Evolutionary conservation across 2,888 invertebrate species (phyloP).

Genomic region (Apamea monoglypha): DNA sequence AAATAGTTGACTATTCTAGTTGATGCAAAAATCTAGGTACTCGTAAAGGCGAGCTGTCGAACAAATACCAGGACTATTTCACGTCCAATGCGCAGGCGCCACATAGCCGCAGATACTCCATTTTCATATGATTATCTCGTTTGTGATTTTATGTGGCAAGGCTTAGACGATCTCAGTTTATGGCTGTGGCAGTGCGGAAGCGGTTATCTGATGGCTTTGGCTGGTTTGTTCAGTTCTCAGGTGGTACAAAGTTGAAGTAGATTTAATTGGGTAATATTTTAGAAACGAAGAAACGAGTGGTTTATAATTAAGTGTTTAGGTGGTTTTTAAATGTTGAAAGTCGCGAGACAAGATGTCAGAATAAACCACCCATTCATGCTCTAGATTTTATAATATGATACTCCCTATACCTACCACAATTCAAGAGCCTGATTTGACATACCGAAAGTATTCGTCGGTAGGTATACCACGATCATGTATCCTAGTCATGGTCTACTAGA

Average conservation of each 20-base stretch:
- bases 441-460: background rate
- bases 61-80: constrained; percentile 46
- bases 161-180: constrained; percentile 48
- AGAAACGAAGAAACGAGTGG: background rate
- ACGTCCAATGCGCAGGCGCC: constrained; percentile 34
- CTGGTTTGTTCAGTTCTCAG: constrained; percentile 1
- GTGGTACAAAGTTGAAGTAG: background rate
- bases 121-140: constrained; percentile 62
- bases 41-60: constrained; percentile 1
- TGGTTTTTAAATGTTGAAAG: background rate
- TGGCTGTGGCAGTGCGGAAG: constrained; percentile 32
- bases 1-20: constrained; percentile 16
- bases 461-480: no score
- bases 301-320: constrained; percentile 11
- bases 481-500: background rate
- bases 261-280: background rate
- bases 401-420: background rate
- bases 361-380: background rate
- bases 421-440: background rate
- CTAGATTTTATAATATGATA: background rate
- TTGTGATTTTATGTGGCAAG: constrained; percentile 50
- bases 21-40: background rate
- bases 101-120: constrained; percentile 28
- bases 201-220: constrained; percentile 41
- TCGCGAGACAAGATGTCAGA: background rate